Percentiles rank a stretch among this genome's conserved stretches.
These are phyloP conservation scores for Odobenus rosmarus DNA, from an alignment of 2,113 vertebrate genomes.

Conservation along the genomic window DNA sequence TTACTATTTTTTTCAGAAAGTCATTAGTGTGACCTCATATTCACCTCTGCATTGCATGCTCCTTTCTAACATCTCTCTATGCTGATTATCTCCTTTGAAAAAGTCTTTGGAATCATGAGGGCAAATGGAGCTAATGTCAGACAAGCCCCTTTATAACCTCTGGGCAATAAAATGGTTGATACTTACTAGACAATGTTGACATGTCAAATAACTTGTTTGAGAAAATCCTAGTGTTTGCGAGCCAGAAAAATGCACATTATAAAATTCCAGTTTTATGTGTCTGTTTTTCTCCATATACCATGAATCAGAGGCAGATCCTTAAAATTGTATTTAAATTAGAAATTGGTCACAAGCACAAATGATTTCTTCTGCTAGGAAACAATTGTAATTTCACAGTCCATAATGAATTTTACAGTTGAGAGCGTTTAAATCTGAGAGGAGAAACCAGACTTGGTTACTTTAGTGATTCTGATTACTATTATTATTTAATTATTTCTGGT, in stretches of 20 bases:
- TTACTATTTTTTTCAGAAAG: constrained; percentile 5
- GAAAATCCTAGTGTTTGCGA: constrained; percentile 30
- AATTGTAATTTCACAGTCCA: constrained; percentile 64
- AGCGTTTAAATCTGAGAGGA: constrained; percentile 71
- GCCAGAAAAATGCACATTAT: constrained; percentile 4
- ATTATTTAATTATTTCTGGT: constrained; percentile 62
- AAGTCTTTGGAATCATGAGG: constrained; percentile 57
- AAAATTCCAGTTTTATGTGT: constrained; percentile 1
- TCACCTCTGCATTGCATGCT: constrained; percentile 38
- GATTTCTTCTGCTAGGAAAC: constrained; percentile 51
- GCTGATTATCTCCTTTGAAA: constrained; percentile 52
- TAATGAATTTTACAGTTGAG: constrained; percentile 71
- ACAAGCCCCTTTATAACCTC: constrained; percentile 13
- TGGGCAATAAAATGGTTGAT: constrained; percentile 5
- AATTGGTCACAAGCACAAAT: not conserved
- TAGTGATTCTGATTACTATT: constrained; percentile 61
- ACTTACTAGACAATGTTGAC: constrained; percentile 20
- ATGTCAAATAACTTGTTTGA: constrained; percentile 46
- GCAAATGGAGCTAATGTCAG: constrained; percentile 43
- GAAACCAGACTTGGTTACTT: constrained; percentile 42
- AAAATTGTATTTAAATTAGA: constrained; percentile 59
- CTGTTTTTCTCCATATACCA: constrained; percentile 3
- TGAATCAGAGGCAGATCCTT: not conserved
- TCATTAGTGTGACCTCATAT: constrained; percentile 62
- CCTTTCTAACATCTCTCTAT: not conserved